Evolutionary conservation across 2,888 invertebrate species (phyloP).

Genomic region (Catonia carolina): DNA sequence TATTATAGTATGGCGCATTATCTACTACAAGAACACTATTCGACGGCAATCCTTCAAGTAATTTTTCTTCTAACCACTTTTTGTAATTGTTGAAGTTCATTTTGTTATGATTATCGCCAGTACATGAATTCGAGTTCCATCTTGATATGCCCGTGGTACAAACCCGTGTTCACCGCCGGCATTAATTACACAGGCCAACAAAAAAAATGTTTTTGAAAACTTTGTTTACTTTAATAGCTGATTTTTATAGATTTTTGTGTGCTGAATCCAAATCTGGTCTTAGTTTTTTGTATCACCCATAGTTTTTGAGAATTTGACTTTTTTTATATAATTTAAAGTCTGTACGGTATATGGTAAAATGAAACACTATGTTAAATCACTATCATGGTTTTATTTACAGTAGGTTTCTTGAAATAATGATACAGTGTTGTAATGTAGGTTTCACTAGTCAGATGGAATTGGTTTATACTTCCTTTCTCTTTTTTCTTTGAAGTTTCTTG

Average conservation of each 20-base stretch:
- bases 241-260: conserved; percentile 9
- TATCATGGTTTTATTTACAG: background rate
- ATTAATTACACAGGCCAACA: conserved; percentile 11
- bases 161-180: too few relatives aligned
- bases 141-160: too few relatives aligned
- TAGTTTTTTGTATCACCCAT: background rate
- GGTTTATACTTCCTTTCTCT: conserved; percentile 11
- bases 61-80: too few relatives aligned
- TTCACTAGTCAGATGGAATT: background rate
- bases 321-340: background rate
- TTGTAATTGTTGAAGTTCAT: too few relatives aligned
- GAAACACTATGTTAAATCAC: background rate
- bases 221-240: conserved; percentile 8
- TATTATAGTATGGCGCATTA: too few relatives aligned
- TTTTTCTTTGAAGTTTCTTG: conserved; percentile 5
- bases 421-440: background rate
- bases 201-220: conserved; percentile 1
- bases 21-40: too few relatives aligned
- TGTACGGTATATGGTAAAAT: background rate
- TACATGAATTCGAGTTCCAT: too few relatives aligned
- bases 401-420: background rate
- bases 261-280: conserved; percentile 4
- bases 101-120: too few relatives aligned
- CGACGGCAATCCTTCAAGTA: too few relatives aligned
- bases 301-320: background rate